phyloP scores from a whole-genome alignment of 2,113 vertebrate genomes.

The Toxotes chatareus region DNA sequence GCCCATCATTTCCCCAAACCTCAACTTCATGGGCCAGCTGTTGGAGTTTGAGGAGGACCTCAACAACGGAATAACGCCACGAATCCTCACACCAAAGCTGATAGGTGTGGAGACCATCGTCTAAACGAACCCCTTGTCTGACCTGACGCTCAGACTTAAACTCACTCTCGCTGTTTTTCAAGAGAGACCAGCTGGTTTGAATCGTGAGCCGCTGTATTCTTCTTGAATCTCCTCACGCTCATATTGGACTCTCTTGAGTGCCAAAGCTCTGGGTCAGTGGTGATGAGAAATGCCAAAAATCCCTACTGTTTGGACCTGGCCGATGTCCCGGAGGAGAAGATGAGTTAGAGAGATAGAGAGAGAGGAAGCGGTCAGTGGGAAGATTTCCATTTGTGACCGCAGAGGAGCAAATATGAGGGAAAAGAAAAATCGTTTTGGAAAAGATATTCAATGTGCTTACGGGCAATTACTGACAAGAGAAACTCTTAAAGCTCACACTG shows the following conservation, averaged over 20 bases:
- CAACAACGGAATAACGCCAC: slow-evolving; percentile 95
- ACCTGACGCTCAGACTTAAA: slow-evolving; percentile 28
- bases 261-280: slow-evolving; percentile 65
- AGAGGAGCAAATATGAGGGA: slow-evolving; percentile 47
- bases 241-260: slow-evolving; percentile 63
- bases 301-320: slow-evolving; percentile 74
- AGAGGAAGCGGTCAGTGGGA: slow-evolving; percentile 46
- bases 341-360: slow-evolving; percentile 44
- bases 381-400: slow-evolving; percentile 56
- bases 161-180: slow-evolving; percentile 42
- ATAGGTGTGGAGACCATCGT: slow-evolving; percentile 94
- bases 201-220: slow-evolving; percentile 39
- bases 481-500: slow-evolving; percentile 72
- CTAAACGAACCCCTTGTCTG: slow-evolving; percentile 72
- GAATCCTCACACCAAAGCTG: slow-evolving; percentile 97
- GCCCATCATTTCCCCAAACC: slow-evolving; percentile 99
- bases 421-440: slow-evolving; percentile 63
- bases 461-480: slow-evolving; percentile 58
- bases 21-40: slow-evolving; percentile 99
- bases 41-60: slow-evolving; percentile 99
- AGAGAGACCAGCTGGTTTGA: slow-evolving; percentile 36
- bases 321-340: slow-evolving; percentile 63
- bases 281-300: slow-evolving; percentile 77
- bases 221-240: slow-evolving; percentile 61
- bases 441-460: slow-evolving; percentile 48